These are phyloP conservation scores for Helostoma temminkii DNA, from an alignment of 2,797 vertebrate species.

Conservation along the genomic window DNA sequence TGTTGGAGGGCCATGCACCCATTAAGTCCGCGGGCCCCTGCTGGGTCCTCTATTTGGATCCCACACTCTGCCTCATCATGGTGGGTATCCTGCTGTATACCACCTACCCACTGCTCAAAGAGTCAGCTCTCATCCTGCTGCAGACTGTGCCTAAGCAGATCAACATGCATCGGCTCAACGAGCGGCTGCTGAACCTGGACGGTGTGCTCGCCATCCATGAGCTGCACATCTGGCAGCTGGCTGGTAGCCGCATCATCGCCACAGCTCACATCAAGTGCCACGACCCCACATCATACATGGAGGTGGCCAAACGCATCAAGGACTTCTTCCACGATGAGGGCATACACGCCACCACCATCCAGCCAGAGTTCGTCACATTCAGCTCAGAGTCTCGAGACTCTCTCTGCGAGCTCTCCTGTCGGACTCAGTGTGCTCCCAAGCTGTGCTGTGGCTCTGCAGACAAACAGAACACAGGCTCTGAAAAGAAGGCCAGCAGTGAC, in stretches of 20 bases:
- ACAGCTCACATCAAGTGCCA: conserved; percentile 98
- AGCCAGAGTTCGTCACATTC: conserved; percentile 95
- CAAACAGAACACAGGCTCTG: conserved; percentile 58
- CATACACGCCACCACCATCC: conserved; percentile 98
- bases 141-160: conserved; percentile 99
- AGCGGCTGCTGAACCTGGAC: conserved; percentile 88
- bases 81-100: conserved; percentile 96
- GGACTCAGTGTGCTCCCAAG: conserved; percentile 96
- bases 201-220: conserved; percentile 97
- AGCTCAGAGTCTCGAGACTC: conserved; percentile 89
- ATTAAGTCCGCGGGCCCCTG: conserved; percentile 87
- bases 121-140: conserved; percentile 97
- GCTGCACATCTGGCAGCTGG: conserved; percentile 97
- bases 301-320: conserved; percentile 97
- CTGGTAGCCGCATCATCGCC: conserved; percentile 97
- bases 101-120: conserved; percentile 96
- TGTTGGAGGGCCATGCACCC: background rate
- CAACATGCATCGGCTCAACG: conserved; percentile 91
- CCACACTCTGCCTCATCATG: conserved; percentile 95
- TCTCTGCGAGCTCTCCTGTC: conserved; percentile 94
- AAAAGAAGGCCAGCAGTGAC: conserved; percentile 65
- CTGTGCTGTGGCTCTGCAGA: conserved; percentile 90
- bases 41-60: conserved; percentile 98
- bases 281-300: conserved; percentile 96
- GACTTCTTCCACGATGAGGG: conserved; percentile 97